Base-by-base conservation (phyloP, 1,140 invertebrate species). In the Drosophila saltans region DNA sequence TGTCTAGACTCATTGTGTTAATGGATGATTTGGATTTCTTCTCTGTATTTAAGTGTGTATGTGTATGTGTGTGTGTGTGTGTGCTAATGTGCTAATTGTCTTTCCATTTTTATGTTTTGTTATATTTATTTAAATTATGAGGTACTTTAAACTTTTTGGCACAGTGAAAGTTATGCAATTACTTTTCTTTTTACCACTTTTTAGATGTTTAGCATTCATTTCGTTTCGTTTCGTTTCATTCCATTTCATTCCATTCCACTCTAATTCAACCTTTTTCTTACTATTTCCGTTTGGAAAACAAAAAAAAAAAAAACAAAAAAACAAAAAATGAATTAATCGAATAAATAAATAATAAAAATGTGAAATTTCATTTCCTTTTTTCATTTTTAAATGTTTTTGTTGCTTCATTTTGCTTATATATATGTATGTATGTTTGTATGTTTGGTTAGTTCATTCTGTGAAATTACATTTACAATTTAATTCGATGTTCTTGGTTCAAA, bases 101-200 rank as follows among this genome's bases (percentile, higher is more conserved):
- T 52, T 52, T 52, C 45, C 75, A 78, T 78, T 78, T 78, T 28
- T 72, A 30, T 55, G 11, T 56, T 40, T 69, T 71, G 59, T 65
- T 80, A 80, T 76, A 82, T 90, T 88, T 91, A 78, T 76, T 89
- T 80, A 91, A 91, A 88, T 92, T 91, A 92, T 92, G 91, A 92
- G 91, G 91, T 92, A 92, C 91, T 91, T 91, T 78, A 91, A 91
- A 90, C 83, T 90, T 91, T 92, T 92, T 92, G 91, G 91, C 91
- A 92, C 91, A 91, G 91, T 92, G 91, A 91, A 92, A 91, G 91
- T 91, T 91, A 78, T 90, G 69, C 61, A 80, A 74, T 81, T 75
- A 80, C 80, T 78, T 89, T 89, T 77, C 80, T 62, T 77, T 77
- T 80, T 63, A 43, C 41, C 41, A 43, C 41, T 43, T 2, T 43